Percentiles rank a stretch among this genome's conserved stretches.
These are phyloP conservation scores for Myoxocephalus aenaeus DNA, from an alignment of 2,797 vertebrate genomes.

Conservation along the genomic window DNA sequence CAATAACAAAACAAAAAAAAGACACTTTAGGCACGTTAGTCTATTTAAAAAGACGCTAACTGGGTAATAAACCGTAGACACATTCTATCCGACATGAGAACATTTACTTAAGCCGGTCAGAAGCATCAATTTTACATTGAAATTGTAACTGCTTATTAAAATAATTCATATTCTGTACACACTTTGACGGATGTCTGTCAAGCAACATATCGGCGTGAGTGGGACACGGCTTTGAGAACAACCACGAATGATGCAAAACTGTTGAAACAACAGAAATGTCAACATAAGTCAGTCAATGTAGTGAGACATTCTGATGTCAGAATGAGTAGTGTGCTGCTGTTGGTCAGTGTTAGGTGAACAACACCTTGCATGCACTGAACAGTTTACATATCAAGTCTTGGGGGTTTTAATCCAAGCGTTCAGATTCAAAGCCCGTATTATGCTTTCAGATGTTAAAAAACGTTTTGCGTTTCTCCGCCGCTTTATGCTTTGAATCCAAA, in stretches of 20 bases:
- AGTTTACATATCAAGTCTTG: slow-evolving; percentile 16
- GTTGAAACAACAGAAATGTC: not conserved
- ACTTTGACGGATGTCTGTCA: not conserved
- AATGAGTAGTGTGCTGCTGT: not conserved
- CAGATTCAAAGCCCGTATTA: not conserved
- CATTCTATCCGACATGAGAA: slow-evolving; percentile 37
- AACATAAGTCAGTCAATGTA: not conserved
- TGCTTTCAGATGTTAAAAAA: slow-evolving; percentile 4
- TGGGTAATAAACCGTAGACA: slow-evolving; percentile 14
- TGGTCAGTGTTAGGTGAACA: not conserved
- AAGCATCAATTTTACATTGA: not conserved
- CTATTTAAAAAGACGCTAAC: slow-evolving; percentile 20
- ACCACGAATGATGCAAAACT: slow-evolving; percentile 7
- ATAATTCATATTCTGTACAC: not conserved
- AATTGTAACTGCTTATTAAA: slow-evolving; percentile 10
- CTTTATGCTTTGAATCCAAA: slow-evolving; percentile 18
- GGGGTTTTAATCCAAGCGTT: not conserved
- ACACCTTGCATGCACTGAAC: not conserved
- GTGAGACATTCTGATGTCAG: not conserved
- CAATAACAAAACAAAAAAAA: slow-evolving; percentile 6
- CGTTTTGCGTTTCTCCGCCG: not conserved
- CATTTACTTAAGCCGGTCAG: not conserved
- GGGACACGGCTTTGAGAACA: not conserved
- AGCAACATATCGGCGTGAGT: not conserved
- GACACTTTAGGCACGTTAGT: slow-evolving; percentile 56